Conservation (phyloP, 2,113 vertebrate species). For the Upupa epops region DNA sequence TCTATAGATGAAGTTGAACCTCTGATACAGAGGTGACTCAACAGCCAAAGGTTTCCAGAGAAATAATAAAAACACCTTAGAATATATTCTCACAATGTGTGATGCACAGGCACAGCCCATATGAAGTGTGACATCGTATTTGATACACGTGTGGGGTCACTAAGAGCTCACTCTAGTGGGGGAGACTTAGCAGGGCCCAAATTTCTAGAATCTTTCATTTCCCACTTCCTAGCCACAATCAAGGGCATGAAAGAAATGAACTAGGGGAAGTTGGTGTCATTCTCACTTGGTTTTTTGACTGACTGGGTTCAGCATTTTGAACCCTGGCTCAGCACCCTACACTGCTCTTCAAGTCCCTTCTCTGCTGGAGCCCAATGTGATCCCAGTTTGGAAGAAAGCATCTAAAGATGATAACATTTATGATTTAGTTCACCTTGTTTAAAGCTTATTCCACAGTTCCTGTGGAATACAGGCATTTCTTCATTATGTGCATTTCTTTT, state of each 20-base stretch:
- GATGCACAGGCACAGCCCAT: background rate
- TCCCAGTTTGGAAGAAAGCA: background rate
- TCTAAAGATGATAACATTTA: background rate
- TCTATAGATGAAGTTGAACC: background rate
- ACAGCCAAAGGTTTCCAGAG: background rate
- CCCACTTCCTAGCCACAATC: background rate
- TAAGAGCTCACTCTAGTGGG: background rate
- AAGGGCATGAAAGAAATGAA: background rate
- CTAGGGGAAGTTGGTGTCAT: background rate
- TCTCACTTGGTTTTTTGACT: background rate
- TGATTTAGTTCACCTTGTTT: background rate
- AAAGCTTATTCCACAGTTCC: background rate
- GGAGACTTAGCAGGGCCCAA: background rate
- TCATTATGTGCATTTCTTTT: background rate
- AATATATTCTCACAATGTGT: background rate
- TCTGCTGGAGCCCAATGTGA: background rate
- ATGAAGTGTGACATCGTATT: background rate
- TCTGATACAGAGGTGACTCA: background rate
- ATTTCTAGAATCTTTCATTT: background rate
- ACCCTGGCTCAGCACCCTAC: background rate
- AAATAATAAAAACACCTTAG: background rate
- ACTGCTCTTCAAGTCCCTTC: background rate
- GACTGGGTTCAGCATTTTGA: background rate
- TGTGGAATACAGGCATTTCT: background rate
- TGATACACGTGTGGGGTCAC: background rate